Evolutionary conservation across 2,113 vertebrate species (phyloP).

Genomic region (Serinus canaria): DNA sequence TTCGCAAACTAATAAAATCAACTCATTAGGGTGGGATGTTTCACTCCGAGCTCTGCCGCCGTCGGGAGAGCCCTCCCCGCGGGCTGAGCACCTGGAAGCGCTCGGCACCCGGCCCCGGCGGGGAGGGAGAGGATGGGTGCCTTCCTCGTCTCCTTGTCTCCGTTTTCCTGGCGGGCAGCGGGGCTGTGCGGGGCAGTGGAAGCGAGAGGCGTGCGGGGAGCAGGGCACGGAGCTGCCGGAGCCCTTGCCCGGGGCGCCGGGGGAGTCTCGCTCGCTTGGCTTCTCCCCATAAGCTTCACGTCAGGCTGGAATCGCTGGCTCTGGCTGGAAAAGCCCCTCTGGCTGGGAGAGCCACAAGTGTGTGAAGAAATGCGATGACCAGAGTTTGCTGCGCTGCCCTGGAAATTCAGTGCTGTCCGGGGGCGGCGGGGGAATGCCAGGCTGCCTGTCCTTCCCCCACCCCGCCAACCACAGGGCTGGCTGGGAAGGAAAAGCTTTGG

Average conservation of each 20-base stretch:
- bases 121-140: background rate
- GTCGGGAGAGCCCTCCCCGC: conserved; percentile 40
- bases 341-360: conserved; percentile 43
- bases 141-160: background rate
- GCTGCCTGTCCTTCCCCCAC: background rate
- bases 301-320: conserved; percentile 26
- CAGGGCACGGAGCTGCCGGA: background rate
- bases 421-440: background rate
- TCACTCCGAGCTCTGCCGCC: conserved; percentile 64
- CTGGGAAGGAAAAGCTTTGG: background rate
- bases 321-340: conserved; percentile 43
- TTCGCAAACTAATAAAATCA: conserved; percentile 79
- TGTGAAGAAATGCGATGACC: background rate
- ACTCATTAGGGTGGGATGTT: conserved; percentile 75
- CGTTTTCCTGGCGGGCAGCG: background rate
- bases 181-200: background rate
- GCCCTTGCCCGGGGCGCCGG: background rate
- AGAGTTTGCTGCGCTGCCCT: background rate
- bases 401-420: background rate
- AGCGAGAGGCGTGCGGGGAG: background rate
- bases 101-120: background rate
- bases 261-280: conserved; percentile 27
- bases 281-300: conserved; percentile 37
- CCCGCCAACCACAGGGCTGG: rapidly evolving
- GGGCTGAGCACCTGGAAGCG: conserved; percentile 6